Evolutionary conservation across 2,113 vertebrate species (phyloP), one percentile per base, ranked within the genome.

Genomic region (Vulpes ferrilata): DNA sequence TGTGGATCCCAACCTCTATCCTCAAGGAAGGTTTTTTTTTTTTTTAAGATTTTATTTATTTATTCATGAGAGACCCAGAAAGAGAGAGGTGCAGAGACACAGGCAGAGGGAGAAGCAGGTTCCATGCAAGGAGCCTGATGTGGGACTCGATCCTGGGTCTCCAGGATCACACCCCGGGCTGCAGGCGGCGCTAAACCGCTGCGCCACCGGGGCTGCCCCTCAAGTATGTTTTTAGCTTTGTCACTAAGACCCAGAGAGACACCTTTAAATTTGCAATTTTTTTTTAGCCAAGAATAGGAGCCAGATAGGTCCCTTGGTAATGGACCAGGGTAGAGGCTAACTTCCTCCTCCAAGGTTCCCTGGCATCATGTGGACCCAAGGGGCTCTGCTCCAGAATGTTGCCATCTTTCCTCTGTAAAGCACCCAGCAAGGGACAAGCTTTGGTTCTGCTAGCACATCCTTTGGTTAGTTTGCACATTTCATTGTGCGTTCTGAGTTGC

Each of bases 1-100:
- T 98, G 69, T 59, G 90, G 59, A 79, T 78, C 80, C 85, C 93
- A 89, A 91, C 88, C 71, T 91, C 79, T 97, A 92, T 80, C 92
- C 92, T 69, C 20, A 43, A 48, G 16, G 35, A 35, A 35, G 35
- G 2, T 35, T 35, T 35, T 35, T 35, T 35, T 35, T 35, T 35
- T 35, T 35, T 35, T 35, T 35, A 35, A 35, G 35, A 35, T 35
- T 35, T 35, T 35, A 35, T 35, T 35, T 35, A 35, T 35, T 35
- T 35, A 35, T 35, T 35, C 35, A 35, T 35, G 35, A 35, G 35
- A 35, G 35, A 35, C 35, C 35, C 35, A 35, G 35, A 35, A 35
- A 35, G 35, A 35, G 35, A 35, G 35, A 35, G 35, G 35, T 35
- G 35, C 35, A 35, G 35, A 35, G 35, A 35, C 35, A 35, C 35